Conservation (phyloP, 2,888 invertebrate species). For the Hypselothyrea guttata region DNA sequence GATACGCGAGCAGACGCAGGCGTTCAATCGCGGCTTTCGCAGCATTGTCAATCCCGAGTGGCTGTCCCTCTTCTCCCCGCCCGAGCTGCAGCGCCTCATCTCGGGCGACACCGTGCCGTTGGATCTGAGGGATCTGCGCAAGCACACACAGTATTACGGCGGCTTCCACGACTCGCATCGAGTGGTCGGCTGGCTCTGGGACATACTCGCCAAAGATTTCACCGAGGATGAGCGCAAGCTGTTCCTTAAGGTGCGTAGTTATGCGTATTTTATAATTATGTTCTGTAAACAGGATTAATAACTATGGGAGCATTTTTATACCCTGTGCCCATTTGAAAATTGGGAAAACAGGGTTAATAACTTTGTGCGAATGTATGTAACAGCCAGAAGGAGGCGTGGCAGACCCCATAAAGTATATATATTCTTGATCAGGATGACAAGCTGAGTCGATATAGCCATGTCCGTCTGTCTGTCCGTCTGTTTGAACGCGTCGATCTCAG, state of each 20-base stretch:
- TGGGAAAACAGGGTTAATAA: too few relatives aligned
- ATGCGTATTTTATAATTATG: too few relatives aligned
- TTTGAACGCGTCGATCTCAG: too few relatives aligned
- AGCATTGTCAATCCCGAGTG: constrained; percentile 97
- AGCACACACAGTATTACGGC: constrained; percentile 99
- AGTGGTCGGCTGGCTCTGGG: constrained; percentile 99
- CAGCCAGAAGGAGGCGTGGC: too few relatives aligned
- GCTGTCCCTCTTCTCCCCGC: constrained; percentile 96
- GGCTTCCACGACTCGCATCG: constrained; percentile 98
- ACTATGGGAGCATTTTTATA: too few relatives aligned
- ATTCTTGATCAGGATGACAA: too few relatives aligned
- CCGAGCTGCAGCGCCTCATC: constrained; percentile 96
- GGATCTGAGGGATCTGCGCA: constrained; percentile 92
- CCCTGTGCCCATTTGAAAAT: too few relatives aligned
- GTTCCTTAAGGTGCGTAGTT: constrained; percentile 91
- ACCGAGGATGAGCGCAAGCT: constrained; percentile 94
- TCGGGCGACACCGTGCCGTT: constrained; percentile 97
- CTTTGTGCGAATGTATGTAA: too few relatives aligned
- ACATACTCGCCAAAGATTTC: constrained; percentile 97
- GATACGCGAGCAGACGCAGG: constrained; percentile 97
- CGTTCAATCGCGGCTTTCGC: constrained; percentile 97
- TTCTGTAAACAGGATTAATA: too few relatives aligned
- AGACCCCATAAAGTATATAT: too few relatives aligned
- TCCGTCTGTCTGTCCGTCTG: too few relatives aligned
- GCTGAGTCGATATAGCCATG: too few relatives aligned